Evolutionary conservation across 2,113 vertebrate species (phyloP).

Genomic region (Notarius quadriscutis): DNA sequence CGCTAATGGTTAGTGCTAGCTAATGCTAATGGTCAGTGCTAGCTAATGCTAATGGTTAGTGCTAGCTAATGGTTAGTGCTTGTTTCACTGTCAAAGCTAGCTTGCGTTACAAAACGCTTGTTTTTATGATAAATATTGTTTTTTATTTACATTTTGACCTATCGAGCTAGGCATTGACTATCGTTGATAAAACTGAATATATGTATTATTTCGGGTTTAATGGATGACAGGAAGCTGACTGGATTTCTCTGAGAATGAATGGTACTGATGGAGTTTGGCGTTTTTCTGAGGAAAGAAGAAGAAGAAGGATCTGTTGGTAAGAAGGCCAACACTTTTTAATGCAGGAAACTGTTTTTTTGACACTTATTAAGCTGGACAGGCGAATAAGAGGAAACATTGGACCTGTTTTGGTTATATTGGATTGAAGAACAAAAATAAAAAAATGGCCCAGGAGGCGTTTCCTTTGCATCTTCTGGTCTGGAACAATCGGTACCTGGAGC

Average conservation of each 20-base stretch:
- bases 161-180: not conserved
- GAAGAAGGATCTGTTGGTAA: not conserved
- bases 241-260: not conserved
- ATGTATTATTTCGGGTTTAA: not conserved
- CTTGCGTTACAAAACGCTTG: too few relatives aligned
- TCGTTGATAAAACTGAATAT: not conserved
- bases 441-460: slow-evolving; percentile 80
- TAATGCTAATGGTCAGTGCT: not conserved
- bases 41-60: not conserved
- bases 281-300: not conserved
- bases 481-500: slow-evolving; percentile 85
- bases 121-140: not conserved
- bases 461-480: slow-evolving; percentile 86
- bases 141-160: not conserved
- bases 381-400: not conserved
- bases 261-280: slow-evolving; percentile 33
- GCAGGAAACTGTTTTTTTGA: slow-evolving; percentile 14
- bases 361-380: not conserved
- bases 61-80: too few relatives aligned
- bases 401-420: not conserved
- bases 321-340: slow-evolving; percentile 5
- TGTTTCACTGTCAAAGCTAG: too few relatives aligned
- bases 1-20: slow-evolving; percentile 23
- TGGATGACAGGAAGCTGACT: not conserved
- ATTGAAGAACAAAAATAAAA: not conserved